A percentile compares a stretch with the other conserved stretches of the same genome.
These are phyloP conservation scores for Drosophila kanekoi DNA, from an alignment of 2,888 invertebrate genomes.

Conservation along the genomic window DNA sequence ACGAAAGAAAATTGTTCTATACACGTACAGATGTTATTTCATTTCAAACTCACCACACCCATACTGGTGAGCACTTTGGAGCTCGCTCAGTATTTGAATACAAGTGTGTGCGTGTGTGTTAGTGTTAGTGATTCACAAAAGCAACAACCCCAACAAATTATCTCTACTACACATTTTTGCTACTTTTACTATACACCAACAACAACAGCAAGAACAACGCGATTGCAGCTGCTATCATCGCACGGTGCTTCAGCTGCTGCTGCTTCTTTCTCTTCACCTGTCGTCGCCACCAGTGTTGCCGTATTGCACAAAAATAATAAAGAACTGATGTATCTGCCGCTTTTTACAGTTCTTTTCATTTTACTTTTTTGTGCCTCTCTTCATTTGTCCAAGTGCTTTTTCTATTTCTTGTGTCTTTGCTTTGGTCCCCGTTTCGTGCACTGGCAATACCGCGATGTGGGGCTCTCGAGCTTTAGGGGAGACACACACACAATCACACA, in stretches of 20 bases:
- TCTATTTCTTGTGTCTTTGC: constrained; percentile 59
- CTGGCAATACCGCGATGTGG: constrained; percentile 30
- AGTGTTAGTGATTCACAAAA: constrained; percentile 70
- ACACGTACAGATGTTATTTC: constrained; percentile 57
- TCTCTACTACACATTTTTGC: constrained; percentile 71
- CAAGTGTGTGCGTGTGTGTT: constrained; percentile 15
- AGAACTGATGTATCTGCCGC: constrained; percentile 38
- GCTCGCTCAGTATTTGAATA: constrained; percentile 45
- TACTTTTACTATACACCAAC: constrained; percentile 57
- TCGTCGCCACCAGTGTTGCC: constrained; percentile 58
- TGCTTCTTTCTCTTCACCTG: constrained; percentile 56
- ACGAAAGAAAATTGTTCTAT: constrained; percentile 41
- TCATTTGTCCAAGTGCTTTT: constrained; percentile 44
- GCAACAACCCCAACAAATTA: constrained; percentile 73
- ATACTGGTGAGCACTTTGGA: constrained; percentile 49
- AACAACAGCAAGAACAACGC: constrained; percentile 30
- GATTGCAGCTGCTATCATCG: constrained; percentile 58
- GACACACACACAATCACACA: constrained; percentile 37
- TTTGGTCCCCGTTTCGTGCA: constrained; percentile 59
- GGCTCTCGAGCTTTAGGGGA: constrained; percentile 62
- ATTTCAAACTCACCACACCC: constrained; percentile 60
- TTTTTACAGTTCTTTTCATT: constrained; percentile 31
- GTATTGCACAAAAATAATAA: constrained; percentile 39
- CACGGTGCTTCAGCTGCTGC: constrained; percentile 24
- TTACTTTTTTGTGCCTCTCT: constrained; percentile 17